phyloP scores from a whole-genome alignment of 2,888 invertebrate genomes.

The Agriopis marginaria region DNA sequence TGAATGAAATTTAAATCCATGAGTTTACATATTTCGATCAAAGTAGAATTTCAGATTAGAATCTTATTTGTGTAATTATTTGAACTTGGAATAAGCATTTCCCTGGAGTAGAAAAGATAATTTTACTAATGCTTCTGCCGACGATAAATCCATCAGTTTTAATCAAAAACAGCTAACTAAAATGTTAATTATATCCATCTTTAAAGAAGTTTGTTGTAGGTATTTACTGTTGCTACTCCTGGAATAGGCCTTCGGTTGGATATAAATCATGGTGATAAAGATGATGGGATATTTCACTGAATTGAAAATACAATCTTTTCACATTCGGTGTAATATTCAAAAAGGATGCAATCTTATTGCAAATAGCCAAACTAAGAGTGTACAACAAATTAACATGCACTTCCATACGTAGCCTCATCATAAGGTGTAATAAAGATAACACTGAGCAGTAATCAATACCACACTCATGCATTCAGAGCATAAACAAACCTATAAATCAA shows the following conservation, averaged over 20 bases:
- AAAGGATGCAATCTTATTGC: not conserved
- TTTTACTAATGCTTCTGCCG: not conserved
- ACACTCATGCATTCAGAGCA: slow-evolving; percentile 29
- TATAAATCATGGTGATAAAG: too few species aligned
- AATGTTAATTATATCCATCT: too few species aligned
- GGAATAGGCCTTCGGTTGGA: too few species aligned
- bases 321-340: too few species aligned
- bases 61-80: not conserved
- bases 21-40: not conserved
- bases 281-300: too few species aligned
- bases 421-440: slow-evolving; percentile 28
- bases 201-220: too few species aligned
- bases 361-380: slow-evolving; percentile 2
- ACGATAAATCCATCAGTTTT: not conserved
- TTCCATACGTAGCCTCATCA: slow-evolving; percentile 17
- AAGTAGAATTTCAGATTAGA: not conserved
- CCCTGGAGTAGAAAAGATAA: not conserved
- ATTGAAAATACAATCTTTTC: too few species aligned
- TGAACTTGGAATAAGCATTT: not conserved
- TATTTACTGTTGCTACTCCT: too few species aligned
- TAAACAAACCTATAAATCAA: slow-evolving; percentile 60
- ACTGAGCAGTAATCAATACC: slow-evolving; percentile 26
- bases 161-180: too few species aligned
- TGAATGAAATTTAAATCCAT: not conserved
- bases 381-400: slow-evolving; percentile 10